These are phyloP conservation scores for Lepidochitona cinerea DNA, from an alignment of 2,888 invertebrate genomes.

Conservation along the genomic window DNA sequence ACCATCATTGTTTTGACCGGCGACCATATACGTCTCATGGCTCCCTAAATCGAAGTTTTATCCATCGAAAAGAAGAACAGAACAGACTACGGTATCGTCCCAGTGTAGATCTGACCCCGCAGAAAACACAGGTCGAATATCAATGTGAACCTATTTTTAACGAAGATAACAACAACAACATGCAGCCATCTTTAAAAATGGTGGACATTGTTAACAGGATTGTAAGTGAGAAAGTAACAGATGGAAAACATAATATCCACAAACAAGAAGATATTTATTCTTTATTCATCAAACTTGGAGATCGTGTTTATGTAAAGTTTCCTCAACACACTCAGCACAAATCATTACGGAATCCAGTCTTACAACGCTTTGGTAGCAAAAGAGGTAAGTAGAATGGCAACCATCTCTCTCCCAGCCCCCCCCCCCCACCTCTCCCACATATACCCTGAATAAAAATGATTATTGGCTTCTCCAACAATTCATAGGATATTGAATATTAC, in stretches of 20 bases:
- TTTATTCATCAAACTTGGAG: conserved; percentile 49
- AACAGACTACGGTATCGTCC: background rate
- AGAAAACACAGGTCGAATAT: background rate
- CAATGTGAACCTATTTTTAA: background rate
- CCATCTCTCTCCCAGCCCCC: no score
- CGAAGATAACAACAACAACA: background rate
- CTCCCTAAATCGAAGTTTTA: background rate
- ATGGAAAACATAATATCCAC: background rate
- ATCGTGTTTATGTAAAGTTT: conserved; percentile 49
- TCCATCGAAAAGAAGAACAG: background rate
- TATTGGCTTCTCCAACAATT: no score
- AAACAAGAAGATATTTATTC: conserved; percentile 36
- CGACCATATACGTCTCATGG: background rate
- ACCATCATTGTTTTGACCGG: background rate
- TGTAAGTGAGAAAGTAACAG: background rate
- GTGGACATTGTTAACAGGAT: background rate
- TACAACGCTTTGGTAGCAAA: conserved; percentile 46
- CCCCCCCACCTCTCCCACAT: no score
- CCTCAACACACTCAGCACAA: conserved; percentile 26
- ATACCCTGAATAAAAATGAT: no score
- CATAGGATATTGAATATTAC: no score
- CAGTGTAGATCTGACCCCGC: background rate
- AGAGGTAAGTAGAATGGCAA: conserved; percentile 53
- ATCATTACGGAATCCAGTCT: background rate
- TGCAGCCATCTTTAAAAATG: background rate